Percentiles rank a stretch among this genome's conserved stretches.
phyloP scores from a whole-genome alignment of 2,888 invertebrate species.

The Monopis laevigella region DNA sequence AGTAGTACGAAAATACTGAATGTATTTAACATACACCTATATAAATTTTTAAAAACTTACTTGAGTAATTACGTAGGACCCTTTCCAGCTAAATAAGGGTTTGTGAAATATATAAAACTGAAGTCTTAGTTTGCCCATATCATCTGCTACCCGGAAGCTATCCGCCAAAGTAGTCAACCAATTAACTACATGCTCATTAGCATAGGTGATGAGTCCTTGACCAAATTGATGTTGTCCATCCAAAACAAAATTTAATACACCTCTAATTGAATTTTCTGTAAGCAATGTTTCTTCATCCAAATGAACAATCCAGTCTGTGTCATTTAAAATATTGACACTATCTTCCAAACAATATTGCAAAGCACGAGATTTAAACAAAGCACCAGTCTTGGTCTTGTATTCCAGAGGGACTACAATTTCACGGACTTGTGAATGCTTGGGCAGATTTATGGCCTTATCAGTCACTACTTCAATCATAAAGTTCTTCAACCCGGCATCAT shows the following conservation, averaged over 20 bases:
- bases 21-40: too few relatives aligned
- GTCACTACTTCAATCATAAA: slow-evolving; percentile 97
- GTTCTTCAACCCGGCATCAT: slow-evolving; percentile 92
- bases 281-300: slow-evolving; percentile 95
- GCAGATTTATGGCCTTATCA: slow-evolving; percentile 82
- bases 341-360: slow-evolving; percentile 95
- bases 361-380: slow-evolving; percentile 93
- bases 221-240: slow-evolving; percentile 96
- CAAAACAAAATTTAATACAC: slow-evolving; percentile 92
- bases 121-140: slow-evolving; percentile 94
- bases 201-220: slow-evolving; percentile 95
- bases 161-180: slow-evolving; percentile 97
- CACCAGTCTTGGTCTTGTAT: slow-evolving; percentile 90
- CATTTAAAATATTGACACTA: slow-evolving; percentile 83
- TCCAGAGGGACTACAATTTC: slow-evolving; percentile 89
- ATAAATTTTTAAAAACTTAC: slow-evolving; percentile 46
- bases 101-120: slow-evolving; percentile 95
- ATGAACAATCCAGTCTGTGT: slow-evolving; percentile 97
- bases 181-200: slow-evolving; percentile 95
- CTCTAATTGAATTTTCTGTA: slow-evolving; percentile 89
- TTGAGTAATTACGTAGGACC: slow-evolving; percentile 97
- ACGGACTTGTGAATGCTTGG: slow-evolving; percentile 81
- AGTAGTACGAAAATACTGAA: too few relatives aligned
- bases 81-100: slow-evolving; percentile 97
- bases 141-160: slow-evolving; percentile 95